Conservation (phyloP, 2,113 vertebrate species). For the Lophotis ruficrista region DNA sequence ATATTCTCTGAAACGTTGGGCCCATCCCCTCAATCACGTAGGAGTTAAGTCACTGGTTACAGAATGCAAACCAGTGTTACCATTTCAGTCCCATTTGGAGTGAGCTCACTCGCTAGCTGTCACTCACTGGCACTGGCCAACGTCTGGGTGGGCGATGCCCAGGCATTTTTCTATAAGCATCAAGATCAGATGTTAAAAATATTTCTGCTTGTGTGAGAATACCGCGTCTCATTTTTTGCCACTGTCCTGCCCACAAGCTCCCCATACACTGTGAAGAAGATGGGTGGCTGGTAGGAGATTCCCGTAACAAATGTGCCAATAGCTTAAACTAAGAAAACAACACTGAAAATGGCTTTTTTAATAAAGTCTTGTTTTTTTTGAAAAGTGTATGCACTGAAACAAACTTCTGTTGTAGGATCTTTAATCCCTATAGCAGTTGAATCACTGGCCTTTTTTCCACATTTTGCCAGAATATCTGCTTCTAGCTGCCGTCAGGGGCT, state of each 20-base stretch:
- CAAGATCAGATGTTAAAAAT: background rate
- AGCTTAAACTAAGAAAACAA: background rate
- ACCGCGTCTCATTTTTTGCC: background rate
- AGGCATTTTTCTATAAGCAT: background rate
- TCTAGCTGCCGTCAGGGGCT: background rate
- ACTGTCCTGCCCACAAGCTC: background rate
- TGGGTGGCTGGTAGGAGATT: background rate
- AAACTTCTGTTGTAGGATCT: background rate
- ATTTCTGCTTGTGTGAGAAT: background rate
- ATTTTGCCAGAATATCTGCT: background rate
- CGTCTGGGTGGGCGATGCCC: background rate
- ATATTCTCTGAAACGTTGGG: background rate
- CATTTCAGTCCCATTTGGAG: background rate
- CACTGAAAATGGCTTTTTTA: background rate
- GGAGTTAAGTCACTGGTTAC: background rate
- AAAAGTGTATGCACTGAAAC: background rate
- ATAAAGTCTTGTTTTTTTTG: background rate
- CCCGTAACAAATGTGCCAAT: background rate
- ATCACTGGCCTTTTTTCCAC: background rate
- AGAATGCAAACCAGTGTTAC: background rate
- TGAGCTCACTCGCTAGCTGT: background rate
- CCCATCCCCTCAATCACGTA: background rate
- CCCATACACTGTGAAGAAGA: background rate
- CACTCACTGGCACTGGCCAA: background rate
- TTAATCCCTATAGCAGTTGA: background rate